Base-by-base conservation (phyloP, 1,140 invertebrate species). In the Drosophila ficusphila region DNA sequence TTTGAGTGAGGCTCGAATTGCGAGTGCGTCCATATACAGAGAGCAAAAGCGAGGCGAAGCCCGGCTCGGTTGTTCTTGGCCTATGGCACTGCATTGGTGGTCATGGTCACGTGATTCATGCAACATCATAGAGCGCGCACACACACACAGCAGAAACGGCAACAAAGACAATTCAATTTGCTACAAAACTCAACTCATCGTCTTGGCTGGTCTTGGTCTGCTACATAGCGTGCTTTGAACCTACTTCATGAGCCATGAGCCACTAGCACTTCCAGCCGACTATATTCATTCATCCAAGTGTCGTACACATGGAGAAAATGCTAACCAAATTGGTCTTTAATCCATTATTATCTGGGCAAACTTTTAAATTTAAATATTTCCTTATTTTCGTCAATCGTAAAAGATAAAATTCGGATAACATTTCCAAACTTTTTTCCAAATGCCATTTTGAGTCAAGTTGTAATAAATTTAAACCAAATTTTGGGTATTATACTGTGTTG, bases 21-120 rank as follows among this genome's bases (percentile, higher is more conserved):
- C 82, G 56, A 54, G 46, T 78, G 48, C 56, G 34, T 44, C 82
- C 82, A 88, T 88, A 88, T 88, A 89, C 57, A 77, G 81, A 65
- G 44, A 57, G 36, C 47, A 54, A 61, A 51, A 70, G 64, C 53
- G 65, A 67, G 48, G 21, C 11, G 19, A 61, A 62, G 58, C 51
- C 34, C 33, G 57, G 71, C 73, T 88, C 42, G 56, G 67, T 81
- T 88, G 65, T 77, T 79, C 72, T 83, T 83, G 75, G 62, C 46
- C 61, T 33, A 65, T 67, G 78, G 51, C 73, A 78, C 51, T 83
- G 79, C 64, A 74, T 39, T 52, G 79, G 75, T 82, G 79, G 88
- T 90, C 82, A 90, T 90, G 88, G 88, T 90, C 88, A 90, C 88
- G 88, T 90, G 88, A 90, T 90, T 90, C 83, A 89, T 88, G 79